Base-by-base conservation (phyloP, 2,113 vertebrate species). In the Cryptotis parvus region DNA sequence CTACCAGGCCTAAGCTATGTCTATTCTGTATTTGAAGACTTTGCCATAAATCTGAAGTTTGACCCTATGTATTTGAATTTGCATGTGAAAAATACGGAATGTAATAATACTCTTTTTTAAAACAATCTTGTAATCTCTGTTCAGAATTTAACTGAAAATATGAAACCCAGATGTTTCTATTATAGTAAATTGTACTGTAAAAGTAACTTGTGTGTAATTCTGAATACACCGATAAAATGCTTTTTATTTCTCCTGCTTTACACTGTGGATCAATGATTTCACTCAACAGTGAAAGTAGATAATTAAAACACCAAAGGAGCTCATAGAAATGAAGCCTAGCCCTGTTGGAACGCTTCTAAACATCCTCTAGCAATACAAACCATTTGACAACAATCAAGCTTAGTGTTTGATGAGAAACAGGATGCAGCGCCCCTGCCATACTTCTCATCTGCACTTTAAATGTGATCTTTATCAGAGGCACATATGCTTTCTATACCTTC, bases 401-500 rank as follows among this genome's bases (percentile, higher is more conserved):
- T 68, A 87, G 91, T 95, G 93, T 96, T 96, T 97, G 97, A 98
- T 96, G 96, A 96, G 96, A 98, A 97, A 97, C 97, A 98, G 97
- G 94, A 95, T 86, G 66, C 94, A 77, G 92, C 94, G n/a, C 94
- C 95, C 95, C 94, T 87, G 93, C 95, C 91, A 96, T 90, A 85
- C 93, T 96, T 97, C 95, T 96, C 94, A 95, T 93, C 92, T 97
- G 93, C 95, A 93, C 91, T 96, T 96, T 97, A 95, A 98, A 97
- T 96, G 96, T 95, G 97, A 97, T 97, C 97, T 97, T 97, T 98
- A 98, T 98, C 98, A 97, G 96, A 98, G 97, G 97, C 96, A 96
- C 98, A 98, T 97, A 96, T 98, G 98, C 97, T 98, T 98, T 97
- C 97, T 97, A 97, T 98, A 98, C 97, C 92, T 85, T 95, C 96